These are phyloP conservation scores for Oscheius onirici DNA, from an alignment of 2,888 invertebrate species.

Conservation along the genomic window DNA sequence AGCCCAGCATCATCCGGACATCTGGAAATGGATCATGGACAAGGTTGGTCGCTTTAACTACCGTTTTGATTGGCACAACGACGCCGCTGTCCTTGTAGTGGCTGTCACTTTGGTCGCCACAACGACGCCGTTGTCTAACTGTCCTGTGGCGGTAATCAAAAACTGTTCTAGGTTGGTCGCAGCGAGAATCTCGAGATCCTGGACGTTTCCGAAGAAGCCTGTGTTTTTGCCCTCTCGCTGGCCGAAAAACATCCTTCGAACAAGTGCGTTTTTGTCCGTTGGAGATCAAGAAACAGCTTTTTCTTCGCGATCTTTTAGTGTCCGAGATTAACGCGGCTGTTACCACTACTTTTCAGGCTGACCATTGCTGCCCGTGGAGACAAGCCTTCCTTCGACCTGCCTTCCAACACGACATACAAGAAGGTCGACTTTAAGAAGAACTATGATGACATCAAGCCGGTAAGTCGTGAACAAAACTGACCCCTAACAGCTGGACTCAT, in stretches of 20 bases:
- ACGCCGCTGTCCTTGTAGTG: too few relatives aligned
- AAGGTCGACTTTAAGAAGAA: constrained; percentile 43
- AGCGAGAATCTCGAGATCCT: constrained; percentile 49
- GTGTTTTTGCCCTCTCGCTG: constrained; percentile 53
- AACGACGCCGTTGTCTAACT: too few relatives aligned
- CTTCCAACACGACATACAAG: constrained; percentile 48
- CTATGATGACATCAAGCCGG: constrained; percentile 26
- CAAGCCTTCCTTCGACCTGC: constrained; percentile 52
- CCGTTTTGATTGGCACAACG: too few relatives aligned
- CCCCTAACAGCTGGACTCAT: background rate
- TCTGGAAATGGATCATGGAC: constrained; percentile 59
- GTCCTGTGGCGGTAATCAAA: too few relatives aligned
- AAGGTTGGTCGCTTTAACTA: constrained; percentile 48
- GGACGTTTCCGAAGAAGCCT: constrained; percentile 60
- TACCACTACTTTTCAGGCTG: constrained; percentile 34
- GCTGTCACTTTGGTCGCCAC: too few relatives aligned
- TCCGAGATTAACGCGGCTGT: background rate
- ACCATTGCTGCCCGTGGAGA: constrained; percentile 42
- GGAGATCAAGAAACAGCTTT: constrained; percentile 8
- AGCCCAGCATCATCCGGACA: constrained; percentile 55
- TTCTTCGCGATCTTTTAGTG: background rate
- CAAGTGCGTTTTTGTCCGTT: constrained; percentile 36
- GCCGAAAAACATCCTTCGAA: constrained; percentile 57
- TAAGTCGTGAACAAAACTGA: background rate
- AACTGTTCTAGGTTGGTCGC: constrained; percentile 55